phyloP scores from a whole-genome alignment of 2,113 vertebrate species.

The Catagonus wagneri region DNA sequence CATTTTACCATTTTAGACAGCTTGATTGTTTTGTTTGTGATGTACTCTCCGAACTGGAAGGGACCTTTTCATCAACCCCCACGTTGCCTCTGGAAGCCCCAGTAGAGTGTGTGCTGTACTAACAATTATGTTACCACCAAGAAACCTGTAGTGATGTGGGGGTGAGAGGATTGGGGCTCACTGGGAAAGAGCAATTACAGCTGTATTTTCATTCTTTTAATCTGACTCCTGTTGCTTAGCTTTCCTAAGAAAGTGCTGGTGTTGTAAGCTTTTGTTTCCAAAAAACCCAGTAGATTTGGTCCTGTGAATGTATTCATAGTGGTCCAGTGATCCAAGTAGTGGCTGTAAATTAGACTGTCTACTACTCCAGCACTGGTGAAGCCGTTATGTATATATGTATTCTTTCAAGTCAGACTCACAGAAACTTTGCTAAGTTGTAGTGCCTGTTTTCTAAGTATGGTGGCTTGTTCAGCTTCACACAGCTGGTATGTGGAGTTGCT shows the following conservation, averaged over 20 bases:
- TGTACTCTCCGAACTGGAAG: neutral
- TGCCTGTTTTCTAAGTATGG: neutral
- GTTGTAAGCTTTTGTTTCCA: neutral
- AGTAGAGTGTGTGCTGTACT: neutral
- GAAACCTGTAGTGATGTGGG: neutral
- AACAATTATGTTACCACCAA: neutral
- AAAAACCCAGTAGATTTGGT: neutral
- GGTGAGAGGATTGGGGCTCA: neutral
- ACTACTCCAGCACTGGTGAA: neutral
- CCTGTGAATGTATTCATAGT: neutral
- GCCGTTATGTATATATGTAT: neutral
- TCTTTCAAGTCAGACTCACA: neutral
- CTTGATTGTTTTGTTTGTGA: neutral
- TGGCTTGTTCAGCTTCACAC: neutral
- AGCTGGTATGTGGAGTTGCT: neutral
- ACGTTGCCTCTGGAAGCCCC: neutral
- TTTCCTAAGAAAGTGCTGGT: conserved; percentile 45
- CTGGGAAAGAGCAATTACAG: neutral
- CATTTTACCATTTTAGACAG: neutral
- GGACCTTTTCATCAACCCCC: neutral
- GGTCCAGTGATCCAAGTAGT: neutral
- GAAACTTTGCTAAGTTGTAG: neutral
- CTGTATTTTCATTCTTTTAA: conserved; percentile 10
- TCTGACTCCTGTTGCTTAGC: neutral
- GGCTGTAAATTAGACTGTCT: neutral